Evolutionary conservation across 2,888 invertebrate genomes (phyloP).

Genomic region (Drosophila barbarae): DNA sequence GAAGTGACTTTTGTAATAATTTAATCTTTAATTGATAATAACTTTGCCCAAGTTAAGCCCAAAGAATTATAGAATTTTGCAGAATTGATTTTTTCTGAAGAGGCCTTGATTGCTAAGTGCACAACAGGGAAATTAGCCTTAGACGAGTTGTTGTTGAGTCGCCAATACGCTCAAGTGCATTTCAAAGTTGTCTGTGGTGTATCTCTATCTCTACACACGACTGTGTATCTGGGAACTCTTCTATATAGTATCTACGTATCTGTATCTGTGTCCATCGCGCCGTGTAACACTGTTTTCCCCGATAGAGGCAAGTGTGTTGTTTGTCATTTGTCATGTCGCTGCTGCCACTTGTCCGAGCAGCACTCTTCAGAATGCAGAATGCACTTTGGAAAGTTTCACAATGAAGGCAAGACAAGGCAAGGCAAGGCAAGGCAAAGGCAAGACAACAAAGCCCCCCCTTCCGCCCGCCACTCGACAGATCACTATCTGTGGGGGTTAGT

Average conservation of each 20-base stretch:
- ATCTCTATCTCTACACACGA: constrained; percentile 1
- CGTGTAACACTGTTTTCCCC: constrained; percentile 38
- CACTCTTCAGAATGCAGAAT: constrained; percentile 53
- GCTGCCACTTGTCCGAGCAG: constrained; percentile 51
- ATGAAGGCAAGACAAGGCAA: background rate
- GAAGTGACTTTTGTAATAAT: background rate
- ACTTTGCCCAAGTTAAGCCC: background rate
- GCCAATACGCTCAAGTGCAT: constrained; percentile 62
- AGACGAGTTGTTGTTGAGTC: constrained; percentile 7
- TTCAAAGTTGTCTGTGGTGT: constrained; percentile 57
- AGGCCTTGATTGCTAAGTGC: constrained; percentile 2
- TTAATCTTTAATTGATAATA: background rate
- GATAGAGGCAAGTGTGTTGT: constrained; percentile 56
- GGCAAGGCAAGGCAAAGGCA: background rate
- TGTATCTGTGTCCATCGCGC: constrained; percentile 31
- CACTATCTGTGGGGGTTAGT: constrained; percentile 21
- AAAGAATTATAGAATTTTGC: background rate
- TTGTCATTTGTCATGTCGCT: constrained; percentile 63
- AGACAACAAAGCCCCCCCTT: background rate
- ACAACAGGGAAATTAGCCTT: constrained; percentile 25
- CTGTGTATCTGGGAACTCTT: background rate
- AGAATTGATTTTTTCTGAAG: background rate
- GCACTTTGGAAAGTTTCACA: constrained; percentile 65
- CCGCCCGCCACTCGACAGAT: constrained; percentile 25
- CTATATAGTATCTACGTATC: constrained; percentile 17